Evolutionary conservation across 2,888 invertebrate genomes (phyloP).

Genomic region (Pachydiplax longipennis): DNA sequence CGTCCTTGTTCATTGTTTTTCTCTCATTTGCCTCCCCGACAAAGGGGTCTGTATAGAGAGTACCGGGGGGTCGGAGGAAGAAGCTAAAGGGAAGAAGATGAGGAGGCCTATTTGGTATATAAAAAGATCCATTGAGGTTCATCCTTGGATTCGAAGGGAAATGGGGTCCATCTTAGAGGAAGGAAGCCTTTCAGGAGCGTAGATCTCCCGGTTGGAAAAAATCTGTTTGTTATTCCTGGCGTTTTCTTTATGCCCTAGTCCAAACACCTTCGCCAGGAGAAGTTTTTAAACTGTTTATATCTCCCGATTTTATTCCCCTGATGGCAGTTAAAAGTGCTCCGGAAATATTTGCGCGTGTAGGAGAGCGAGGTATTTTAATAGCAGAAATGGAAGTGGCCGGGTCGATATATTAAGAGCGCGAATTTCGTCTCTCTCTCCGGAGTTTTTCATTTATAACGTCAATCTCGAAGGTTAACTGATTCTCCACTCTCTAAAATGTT

Average conservation of each 20-base stretch:
- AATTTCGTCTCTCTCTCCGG: no score
- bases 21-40: constrained; percentile 1
- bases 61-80: not conserved
- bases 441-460: no score
- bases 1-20: constrained; percentile 4
- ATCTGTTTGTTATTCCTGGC: not conserved
- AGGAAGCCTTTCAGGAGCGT: not conserved
- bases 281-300: no score
- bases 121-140: not conserved
- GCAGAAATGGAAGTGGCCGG: no score
- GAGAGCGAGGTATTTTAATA: not conserved
- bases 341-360: not conserved
- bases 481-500: not conserved
- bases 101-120: not conserved
- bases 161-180: not conserved
- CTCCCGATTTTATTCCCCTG: not conserved
- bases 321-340: not conserved
- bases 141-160: not conserved
- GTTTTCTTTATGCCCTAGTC: not conserved
- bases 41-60: not conserved
- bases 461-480: no score
- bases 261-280: not conserved
- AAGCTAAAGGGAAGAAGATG: not conserved
- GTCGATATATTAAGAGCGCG: no score
- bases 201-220: not conserved